Conservation (phyloP, 37 sponge, comb jelly and placozoan species). For the Chondrosia reniformis region DNA sequence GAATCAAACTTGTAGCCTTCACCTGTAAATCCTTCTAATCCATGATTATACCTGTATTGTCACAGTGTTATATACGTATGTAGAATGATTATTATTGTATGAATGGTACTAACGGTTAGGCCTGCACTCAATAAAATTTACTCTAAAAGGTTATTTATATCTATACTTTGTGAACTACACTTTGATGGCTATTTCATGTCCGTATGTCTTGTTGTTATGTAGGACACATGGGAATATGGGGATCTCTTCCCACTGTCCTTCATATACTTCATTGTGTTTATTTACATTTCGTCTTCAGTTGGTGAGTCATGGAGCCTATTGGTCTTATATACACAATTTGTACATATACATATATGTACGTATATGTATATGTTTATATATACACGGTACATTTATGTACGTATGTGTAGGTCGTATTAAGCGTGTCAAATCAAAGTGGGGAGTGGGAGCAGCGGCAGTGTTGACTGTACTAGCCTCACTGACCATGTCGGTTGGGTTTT, state of each 20-base stretch:
- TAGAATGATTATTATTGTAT: too few species aligned
- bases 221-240: conserved; percentile 53
- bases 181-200: too few species aligned
- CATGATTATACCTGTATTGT: too few species aligned
- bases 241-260: conserved; percentile 73
- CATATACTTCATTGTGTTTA: conserved; percentile 82
- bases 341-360: neutral
- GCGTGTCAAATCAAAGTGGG: conserved; percentile 32
- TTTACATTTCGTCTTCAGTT: conserved; percentile 93
- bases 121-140: too few species aligned
- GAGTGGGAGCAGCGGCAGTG: neutral
- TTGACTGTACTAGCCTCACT: conserved; percentile 15
- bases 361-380: neutral
- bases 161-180: too few species aligned
- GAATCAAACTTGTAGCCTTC: too few species aligned
- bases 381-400: neutral
- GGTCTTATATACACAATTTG: neutral
- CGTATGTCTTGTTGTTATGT: neutral
- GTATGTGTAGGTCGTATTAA: conserved; percentile 84
- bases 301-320: conserved; percentile 43
- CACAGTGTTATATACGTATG: too few species aligned
- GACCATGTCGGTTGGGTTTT: conserved; percentile 95
- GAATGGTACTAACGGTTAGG: too few species aligned
- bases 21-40: too few species aligned
- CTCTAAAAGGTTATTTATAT: too few species aligned